Conservation (phyloP, 2,113 vertebrate species). For the Pyxicephalus adspersus region DNA sequence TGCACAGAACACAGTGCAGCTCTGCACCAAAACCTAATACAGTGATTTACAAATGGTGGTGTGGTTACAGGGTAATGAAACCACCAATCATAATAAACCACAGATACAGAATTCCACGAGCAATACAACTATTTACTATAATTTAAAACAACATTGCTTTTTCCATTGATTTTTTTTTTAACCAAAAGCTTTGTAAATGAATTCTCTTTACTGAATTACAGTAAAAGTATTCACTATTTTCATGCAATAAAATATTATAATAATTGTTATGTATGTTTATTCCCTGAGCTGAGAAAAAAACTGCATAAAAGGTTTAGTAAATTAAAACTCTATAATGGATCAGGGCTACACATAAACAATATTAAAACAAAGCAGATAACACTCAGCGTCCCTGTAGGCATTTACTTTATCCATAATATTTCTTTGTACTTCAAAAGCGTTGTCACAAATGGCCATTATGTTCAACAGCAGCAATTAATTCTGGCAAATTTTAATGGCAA, state of each 20-base stretch:
- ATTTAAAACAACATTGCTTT: too few relatives aligned
- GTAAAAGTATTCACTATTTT: too few relatives aligned
- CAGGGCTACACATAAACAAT: constrained; percentile 77
- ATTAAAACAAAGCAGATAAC: constrained; percentile 81
- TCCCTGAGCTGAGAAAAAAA: neutral
- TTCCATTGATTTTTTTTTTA: too few relatives aligned
- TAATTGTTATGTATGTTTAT: neutral
- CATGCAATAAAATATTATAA: neutral
- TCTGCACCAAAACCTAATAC: too few relatives aligned
- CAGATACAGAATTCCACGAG: too few relatives aligned
- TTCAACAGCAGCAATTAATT: constrained; percentile 85
- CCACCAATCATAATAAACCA: too few relatives aligned
- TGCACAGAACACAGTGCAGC: too few relatives aligned
- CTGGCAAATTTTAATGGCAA: constrained; percentile 84
- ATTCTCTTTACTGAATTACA: too few relatives aligned
- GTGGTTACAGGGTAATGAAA: too few relatives aligned
- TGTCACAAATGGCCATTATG: constrained; percentile 79
- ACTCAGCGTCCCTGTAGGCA: constrained; percentile 79
- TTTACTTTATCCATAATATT: constrained; percentile 81
- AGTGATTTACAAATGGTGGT: too few relatives aligned
- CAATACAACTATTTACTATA: too few relatives aligned
- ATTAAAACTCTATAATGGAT: constrained; percentile 76
- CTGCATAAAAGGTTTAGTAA: constrained; percentile 53
- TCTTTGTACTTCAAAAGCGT: constrained; percentile 80
- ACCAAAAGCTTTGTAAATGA: too few relatives aligned